These are phyloP conservation scores for Polypedilum vanderplanki DNA, from an alignment of 1,140 invertebrate genomes.

Conservation along the genomic window DNA sequence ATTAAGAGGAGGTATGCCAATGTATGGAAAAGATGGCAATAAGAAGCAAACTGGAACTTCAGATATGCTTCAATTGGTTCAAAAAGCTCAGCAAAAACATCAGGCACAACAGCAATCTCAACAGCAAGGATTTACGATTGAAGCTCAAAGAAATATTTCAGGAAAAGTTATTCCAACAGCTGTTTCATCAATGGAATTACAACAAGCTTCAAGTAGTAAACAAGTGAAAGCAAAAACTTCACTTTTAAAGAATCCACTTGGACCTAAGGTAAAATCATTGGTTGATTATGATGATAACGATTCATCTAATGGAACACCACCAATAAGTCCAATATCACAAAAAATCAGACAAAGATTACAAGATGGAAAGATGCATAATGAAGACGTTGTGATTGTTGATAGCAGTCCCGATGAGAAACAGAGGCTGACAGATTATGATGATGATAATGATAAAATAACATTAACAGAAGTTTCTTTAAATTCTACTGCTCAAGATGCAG, in stretches of 20 bases:
- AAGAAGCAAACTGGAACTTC: slow-evolving; percentile 39
- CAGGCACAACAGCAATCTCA: slow-evolving; percentile 32
- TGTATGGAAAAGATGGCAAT: slow-evolving; percentile 50
- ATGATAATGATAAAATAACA: slow-evolving; percentile 52
- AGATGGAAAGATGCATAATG: slow-evolving; percentile 33
- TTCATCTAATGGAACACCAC: slow-evolving; percentile 50
- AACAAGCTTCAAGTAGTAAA: slow-evolving; percentile 29
- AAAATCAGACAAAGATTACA: slow-evolving; percentile 37
- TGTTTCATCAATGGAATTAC: slow-evolving; percentile 21
- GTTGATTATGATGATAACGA: slow-evolving; percentile 58
- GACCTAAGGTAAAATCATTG: slow-evolving; percentile 50
- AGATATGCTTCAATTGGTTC: slow-evolving; percentile 31
- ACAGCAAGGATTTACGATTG: slow-evolving; percentile 37
- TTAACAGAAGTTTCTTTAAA: slow-evolving; percentile 51
- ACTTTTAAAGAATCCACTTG: not conserved
- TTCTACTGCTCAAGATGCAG: slow-evolving; percentile 47
- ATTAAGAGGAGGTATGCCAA: slow-evolving; percentile 63
- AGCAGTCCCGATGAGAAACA: slow-evolving; percentile 42
- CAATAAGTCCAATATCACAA: slow-evolving; percentile 44
- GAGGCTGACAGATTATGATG: slow-evolving; percentile 52
- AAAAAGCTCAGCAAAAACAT: slow-evolving; percentile 32
- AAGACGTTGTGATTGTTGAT: slow-evolving; percentile 40
- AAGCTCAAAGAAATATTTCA: slow-evolving; percentile 4
- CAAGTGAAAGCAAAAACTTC: slow-evolving; percentile 28
- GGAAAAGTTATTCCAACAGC: slow-evolving; percentile 9